phyloP scores from a whole-genome alignment of 2,888 invertebrate species.

The Andricus curvator region DNA sequence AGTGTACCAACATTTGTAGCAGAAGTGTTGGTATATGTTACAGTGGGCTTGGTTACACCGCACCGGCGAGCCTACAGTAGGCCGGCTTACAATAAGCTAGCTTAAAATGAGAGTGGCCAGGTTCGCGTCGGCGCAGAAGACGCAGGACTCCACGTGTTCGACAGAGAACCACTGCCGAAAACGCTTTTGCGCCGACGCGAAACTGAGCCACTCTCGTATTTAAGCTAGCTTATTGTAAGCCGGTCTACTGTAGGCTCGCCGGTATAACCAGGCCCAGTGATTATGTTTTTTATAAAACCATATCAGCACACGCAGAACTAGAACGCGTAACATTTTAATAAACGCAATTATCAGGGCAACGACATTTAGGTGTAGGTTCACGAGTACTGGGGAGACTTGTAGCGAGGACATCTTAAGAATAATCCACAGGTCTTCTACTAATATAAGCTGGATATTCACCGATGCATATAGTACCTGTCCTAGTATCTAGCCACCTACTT shows the following conservation, averaged over 20 bases:
- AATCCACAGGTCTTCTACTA: not conserved
- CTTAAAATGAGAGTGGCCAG: no score
- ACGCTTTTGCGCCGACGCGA: no score
- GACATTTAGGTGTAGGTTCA: constrained; percentile 56
- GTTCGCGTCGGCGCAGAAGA: no score
- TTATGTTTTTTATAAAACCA: constrained; percentile 60
- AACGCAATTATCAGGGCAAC: constrained; percentile 72
- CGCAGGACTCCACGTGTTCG: no score
- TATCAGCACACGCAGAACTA: constrained; percentile 73
- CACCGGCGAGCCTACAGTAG: no score
- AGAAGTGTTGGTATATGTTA: constrained; percentile 52
- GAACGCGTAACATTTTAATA: constrained; percentile 78
- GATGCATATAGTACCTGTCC: not conserved
- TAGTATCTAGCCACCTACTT: constrained; percentile 41
- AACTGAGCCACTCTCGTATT: no score
- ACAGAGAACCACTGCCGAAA: no score
- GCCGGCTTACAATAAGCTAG: no score
- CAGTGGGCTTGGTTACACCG: constrained; percentile 45
- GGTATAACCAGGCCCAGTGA: constrained; percentile 21
- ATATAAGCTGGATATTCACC: constrained; percentile 4
- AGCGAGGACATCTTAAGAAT: constrained; percentile 25
- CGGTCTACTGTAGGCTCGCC: no score
- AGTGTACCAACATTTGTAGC: not conserved
- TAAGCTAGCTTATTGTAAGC: no score
- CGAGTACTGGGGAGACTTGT: not conserved